A percentile compares a stretch with the other conserved stretches of the same genome.
These are phyloP conservation scores for Hylomyscus alleni DNA, from an alignment of 2,797 vertebrate species.

Conservation along the genomic window DNA sequence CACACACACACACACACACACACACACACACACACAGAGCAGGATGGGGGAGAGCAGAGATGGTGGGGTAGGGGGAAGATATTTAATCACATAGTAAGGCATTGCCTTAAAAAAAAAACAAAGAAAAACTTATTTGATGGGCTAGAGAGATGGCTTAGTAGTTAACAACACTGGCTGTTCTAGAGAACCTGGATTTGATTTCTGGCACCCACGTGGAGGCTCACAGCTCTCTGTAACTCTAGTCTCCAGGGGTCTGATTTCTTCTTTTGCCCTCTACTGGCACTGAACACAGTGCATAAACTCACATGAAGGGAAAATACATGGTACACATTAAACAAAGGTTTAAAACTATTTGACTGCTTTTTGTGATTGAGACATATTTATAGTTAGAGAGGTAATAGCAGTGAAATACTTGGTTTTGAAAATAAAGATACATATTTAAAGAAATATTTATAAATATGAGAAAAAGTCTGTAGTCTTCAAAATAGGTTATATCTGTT, in stretches of 20 bases:
- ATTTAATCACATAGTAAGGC: neutral
- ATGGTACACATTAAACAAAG: neutral
- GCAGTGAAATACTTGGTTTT: constrained; percentile 52
- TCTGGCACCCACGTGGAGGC: neutral
- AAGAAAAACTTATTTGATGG: neutral
- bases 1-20: too few relatives aligned
- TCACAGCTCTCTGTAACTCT: neutral
- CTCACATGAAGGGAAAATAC: neutral
- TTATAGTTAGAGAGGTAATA: constrained; percentile 49
- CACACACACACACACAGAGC: too few relatives aligned
- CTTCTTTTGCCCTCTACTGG: neutral
- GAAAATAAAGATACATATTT: constrained; percentile 68
- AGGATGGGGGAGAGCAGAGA: neutral
- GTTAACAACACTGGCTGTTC: neutral
- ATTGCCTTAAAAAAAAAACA: neutral
- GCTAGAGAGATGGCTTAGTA: neutral
- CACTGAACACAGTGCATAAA: neutral
- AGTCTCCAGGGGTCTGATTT: neutral
- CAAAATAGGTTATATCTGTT: constrained; percentile 67
- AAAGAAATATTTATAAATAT: constrained; percentile 62
- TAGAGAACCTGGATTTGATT: neutral
- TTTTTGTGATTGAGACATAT: constrained; percentile 56
- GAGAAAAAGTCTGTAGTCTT: constrained; percentile 25
- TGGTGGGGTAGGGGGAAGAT: neutral
- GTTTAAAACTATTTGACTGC: constrained; percentile 9